Conservation (phyloP, 2,113 vertebrate species). For the Catharus minimus region DNA sequence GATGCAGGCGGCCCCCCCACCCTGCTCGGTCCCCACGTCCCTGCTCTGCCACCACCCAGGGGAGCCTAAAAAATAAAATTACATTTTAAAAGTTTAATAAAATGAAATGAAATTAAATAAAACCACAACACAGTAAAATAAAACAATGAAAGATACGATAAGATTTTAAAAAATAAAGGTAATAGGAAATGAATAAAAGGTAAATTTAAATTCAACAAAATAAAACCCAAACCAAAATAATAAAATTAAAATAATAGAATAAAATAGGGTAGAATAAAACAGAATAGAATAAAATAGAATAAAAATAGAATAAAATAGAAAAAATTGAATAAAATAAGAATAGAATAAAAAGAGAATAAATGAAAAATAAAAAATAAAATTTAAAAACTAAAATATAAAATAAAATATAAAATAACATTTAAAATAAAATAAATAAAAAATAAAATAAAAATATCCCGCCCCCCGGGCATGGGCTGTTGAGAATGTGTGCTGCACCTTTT, state of each 20-base stretch:
- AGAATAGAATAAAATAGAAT: neutral
- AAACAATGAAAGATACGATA: neutral
- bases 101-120: neutral
- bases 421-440: neutral
- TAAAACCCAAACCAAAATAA: neutral
- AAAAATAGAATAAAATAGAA: no score
- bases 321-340: neutral
- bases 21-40: accelerated
- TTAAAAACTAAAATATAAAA: neutral
- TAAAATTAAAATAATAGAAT: no score
- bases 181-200: no score
- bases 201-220: neutral
- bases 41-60: accelerated
- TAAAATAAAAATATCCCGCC: neutral
- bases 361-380: neutral
- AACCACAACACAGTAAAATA: neutral
- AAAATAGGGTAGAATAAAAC: no score
- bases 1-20: neutral
- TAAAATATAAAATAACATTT: no score
- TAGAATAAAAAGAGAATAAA: neutral
- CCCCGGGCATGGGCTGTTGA: neutral
- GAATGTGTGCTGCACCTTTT: slow-evolving; percentile 42
- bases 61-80: neutral
- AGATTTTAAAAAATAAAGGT: no score
- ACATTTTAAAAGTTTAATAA: neutral